phyloP scores from a whole-genome alignment of 2,113 vertebrate genomes.

The Tachysurus fulvidraco region DNA sequence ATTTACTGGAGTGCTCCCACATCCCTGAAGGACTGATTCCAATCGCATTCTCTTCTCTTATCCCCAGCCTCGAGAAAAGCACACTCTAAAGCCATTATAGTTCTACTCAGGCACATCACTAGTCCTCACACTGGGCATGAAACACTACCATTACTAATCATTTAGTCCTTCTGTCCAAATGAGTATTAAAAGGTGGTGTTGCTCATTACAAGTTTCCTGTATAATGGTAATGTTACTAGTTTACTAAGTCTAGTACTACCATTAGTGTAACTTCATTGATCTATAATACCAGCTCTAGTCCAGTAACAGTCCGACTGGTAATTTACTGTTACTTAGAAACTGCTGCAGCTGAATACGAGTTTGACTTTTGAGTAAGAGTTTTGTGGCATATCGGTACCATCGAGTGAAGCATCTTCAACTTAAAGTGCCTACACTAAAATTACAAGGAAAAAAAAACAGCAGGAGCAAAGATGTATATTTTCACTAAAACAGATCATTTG shows the following conservation, averaged over 20 bases:
- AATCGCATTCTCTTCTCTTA: constrained; percentile 22
- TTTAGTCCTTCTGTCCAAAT: background rate
- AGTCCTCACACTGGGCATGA: background rate
- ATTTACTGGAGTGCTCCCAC: background rate
- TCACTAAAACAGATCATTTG: background rate
- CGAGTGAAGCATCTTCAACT: background rate
- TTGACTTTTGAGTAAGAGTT: background rate
- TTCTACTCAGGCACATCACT: background rate
- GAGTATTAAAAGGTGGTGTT: background rate
- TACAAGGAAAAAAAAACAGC: background rate
- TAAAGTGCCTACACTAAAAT: background rate
- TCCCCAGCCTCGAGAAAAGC: background rate
- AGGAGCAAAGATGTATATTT: background rate
- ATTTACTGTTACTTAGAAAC: background rate
- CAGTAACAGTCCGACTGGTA: background rate
- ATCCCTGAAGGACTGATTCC: constrained; percentile 18
- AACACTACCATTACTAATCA: background rate
- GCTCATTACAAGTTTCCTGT: background rate
- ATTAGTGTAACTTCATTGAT: background rate
- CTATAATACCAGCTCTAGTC: background rate
- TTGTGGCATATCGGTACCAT: background rate
- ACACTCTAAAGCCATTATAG: constrained; percentile 16
- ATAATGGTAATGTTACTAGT: background rate
- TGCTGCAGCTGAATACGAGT: background rate
- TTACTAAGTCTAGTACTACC: background rate